These are phyloP conservation scores for Sander vitreus DNA, from an alignment of 2,113 vertebrate genomes.

Conservation along the genomic window DNA sequence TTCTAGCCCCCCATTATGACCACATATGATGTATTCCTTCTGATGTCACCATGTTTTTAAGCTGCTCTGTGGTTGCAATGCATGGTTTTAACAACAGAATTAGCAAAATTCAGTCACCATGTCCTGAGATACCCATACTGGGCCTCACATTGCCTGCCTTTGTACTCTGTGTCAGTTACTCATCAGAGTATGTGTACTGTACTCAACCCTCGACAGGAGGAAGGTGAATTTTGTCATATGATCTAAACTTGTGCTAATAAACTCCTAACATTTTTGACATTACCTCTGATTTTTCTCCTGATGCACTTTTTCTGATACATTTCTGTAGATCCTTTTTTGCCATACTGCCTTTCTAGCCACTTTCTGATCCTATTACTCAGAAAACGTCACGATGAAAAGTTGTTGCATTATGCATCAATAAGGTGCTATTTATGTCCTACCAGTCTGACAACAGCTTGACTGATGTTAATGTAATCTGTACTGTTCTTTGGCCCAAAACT, in stretches of 20 bases:
- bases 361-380: slow-evolving; percentile 71
- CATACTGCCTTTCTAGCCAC: slow-evolving; percentile 43
- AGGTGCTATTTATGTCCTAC: slow-evolving; percentile 79
- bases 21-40: slow-evolving; percentile 20
- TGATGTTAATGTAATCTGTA: slow-evolving; percentile 83
- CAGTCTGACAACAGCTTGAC: slow-evolving; percentile 80
- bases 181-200: neutral
- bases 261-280: neutral
- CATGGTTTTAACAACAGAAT: slow-evolving; percentile 7
- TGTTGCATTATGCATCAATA: slow-evolving; percentile 81
- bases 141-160: neutral
- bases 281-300: neutral
- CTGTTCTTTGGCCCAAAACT: slow-evolving; percentile 81
- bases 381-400: slow-evolving; percentile 74
- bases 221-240: neutral
- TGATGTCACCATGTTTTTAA: slow-evolving; percentile 7
- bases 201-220: neutral
- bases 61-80: slow-evolving; percentile 3
- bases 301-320: slow-evolving; percentile 9
- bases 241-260: slow-evolving; percentile 13
- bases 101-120: neutral
- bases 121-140: neutral
- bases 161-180: neutral
- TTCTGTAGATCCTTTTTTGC: slow-evolving; percentile 50
- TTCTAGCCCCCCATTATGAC: slow-evolving; percentile 23